These are phyloP conservation scores for Volucella bombylans DNA, from an alignment of 2,888 invertebrate species.

Conservation along the genomic window DNA sequence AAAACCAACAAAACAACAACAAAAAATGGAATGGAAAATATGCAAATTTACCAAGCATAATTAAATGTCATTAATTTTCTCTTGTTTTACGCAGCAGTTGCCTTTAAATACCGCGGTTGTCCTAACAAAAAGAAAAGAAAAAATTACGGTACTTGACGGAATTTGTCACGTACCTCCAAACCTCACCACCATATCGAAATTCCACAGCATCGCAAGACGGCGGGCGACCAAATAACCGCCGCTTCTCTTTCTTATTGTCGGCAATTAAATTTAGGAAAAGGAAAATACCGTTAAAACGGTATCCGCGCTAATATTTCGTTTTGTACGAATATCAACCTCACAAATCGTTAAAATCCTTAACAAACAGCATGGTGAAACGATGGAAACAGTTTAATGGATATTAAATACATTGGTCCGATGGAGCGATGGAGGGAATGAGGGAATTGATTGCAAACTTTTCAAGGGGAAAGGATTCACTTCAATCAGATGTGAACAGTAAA, in stretches of 20 bases:
- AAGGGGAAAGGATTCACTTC: slow-evolving; percentile 13
- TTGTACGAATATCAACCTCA: slow-evolving; percentile 7
- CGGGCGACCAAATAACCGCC: slow-evolving; percentile 25
- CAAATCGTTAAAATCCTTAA: background rate
- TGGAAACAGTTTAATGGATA: slow-evolving; percentile 33
- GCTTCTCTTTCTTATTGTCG: slow-evolving; percentile 23
- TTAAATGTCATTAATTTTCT: slow-evolving; percentile 56
- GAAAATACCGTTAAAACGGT: slow-evolving; percentile 34
- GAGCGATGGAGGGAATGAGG: slow-evolving; percentile 12
- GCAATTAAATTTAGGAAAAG: slow-evolving; percentile 46
- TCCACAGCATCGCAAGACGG: background rate
- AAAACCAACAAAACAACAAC: background rate
- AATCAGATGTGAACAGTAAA: slow-evolving; percentile 8
- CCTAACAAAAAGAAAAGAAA: background rate
- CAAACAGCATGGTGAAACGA: background rate
- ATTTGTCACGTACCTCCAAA: slow-evolving; percentile 39
- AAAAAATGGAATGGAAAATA: slow-evolving; percentile 1
- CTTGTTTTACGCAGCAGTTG: slow-evolving; percentile 36
- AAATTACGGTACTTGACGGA: slow-evolving; percentile 9
- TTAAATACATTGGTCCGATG: too few species aligned
- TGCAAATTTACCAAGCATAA: slow-evolving; percentile 34
- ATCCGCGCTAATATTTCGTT: slow-evolving; percentile 39
- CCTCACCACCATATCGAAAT: background rate
- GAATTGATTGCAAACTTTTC: slow-evolving; percentile 31
- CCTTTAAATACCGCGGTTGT: background rate